Evolutionary conservation across 2,113 vertebrate species (phyloP).

Genomic region (Nycticorax nycticorax): DNA sequence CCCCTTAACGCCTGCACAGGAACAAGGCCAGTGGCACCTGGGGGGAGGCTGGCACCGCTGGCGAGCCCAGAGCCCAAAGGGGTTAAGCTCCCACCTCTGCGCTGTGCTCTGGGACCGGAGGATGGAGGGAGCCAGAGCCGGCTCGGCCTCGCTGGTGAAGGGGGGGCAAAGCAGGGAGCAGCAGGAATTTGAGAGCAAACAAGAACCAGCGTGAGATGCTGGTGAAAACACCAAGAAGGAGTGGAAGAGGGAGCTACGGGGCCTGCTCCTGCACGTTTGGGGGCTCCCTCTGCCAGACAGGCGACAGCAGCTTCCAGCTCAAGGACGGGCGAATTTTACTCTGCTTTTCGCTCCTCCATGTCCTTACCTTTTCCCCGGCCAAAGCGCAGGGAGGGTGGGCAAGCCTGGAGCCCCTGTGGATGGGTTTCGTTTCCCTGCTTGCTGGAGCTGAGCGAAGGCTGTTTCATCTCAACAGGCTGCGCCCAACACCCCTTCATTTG

Average conservation of each 20-base stretch:
- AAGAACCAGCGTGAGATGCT: not conserved
- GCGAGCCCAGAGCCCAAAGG: not conserved
- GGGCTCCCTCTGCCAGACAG: not conserved
- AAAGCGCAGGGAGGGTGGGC: not conserved
- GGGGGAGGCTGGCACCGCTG: not conserved
- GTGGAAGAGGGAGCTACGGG: not conserved
- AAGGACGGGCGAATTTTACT: not conserved
- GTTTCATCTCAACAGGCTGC: conserved; percentile 48
- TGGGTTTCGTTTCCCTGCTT: not conserved
- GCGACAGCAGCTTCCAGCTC: not conserved
- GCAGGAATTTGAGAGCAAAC: not conserved
- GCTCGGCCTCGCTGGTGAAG: fast-evolving
- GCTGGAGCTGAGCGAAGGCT: conserved; percentile 8
- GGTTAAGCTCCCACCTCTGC: not conserved
- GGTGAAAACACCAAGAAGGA: not conserved
- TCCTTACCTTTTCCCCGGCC: not conserved
- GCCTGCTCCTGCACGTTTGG: not conserved
- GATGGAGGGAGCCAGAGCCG: not conserved
- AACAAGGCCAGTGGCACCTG: not conserved
- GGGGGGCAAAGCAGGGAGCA: not conserved
- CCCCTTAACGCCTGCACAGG: not conserved
- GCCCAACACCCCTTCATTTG: conserved; percentile 54
- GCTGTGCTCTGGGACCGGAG: not conserved
- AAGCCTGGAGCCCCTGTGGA: not conserved
- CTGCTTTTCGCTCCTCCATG: not conserved